Conservation (phyloP, 2,888 invertebrate species). For the Cataglyphis cursor region DNA sequence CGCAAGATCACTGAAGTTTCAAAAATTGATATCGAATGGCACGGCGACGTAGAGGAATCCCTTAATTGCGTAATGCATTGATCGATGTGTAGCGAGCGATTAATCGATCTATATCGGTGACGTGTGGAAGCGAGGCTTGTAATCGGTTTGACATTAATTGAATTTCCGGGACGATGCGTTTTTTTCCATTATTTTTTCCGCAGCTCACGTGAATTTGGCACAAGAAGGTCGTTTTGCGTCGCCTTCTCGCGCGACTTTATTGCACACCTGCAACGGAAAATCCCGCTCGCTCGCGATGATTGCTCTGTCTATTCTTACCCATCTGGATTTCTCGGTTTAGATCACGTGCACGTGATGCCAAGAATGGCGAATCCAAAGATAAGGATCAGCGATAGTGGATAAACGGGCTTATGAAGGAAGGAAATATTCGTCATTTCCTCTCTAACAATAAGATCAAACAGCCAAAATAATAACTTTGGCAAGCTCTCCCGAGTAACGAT, state of each 20-base stretch:
- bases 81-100: slow-evolving; percentile 22
- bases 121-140: neutral
- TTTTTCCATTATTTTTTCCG: neutral
- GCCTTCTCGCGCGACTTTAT: slow-evolving; percentile 18
- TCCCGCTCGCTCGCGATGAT: slow-evolving; percentile 39
- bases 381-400: slow-evolving; percentile 28
- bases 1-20: neutral
- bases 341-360: slow-evolving; percentile 5
- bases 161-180: neutral
- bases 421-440: neutral
- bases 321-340: slow-evolving; percentile 18
- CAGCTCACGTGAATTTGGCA: slow-evolving; percentile 30
- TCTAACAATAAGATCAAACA: neutral
- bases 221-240: slow-evolving; percentile 4
- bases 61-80: slow-evolving; percentile 42
- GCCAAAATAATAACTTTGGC: slow-evolving; percentile 21
- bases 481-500: neutral
- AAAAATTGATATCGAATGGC: slow-evolving; percentile 38
- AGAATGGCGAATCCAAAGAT: slow-evolving; percentile 4
- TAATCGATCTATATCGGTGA: slow-evolving; percentile 17
- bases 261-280: slow-evolving; percentile 48
- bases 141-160: slow-evolving; percentile 25
- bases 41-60: slow-evolving; percentile 3
- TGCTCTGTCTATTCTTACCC: slow-evolving; percentile 32
- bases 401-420: slow-evolving; percentile 27